phyloP scores from a whole-genome alignment of 2,888 invertebrate species.

The Agrenia bidenticulata region DNA sequence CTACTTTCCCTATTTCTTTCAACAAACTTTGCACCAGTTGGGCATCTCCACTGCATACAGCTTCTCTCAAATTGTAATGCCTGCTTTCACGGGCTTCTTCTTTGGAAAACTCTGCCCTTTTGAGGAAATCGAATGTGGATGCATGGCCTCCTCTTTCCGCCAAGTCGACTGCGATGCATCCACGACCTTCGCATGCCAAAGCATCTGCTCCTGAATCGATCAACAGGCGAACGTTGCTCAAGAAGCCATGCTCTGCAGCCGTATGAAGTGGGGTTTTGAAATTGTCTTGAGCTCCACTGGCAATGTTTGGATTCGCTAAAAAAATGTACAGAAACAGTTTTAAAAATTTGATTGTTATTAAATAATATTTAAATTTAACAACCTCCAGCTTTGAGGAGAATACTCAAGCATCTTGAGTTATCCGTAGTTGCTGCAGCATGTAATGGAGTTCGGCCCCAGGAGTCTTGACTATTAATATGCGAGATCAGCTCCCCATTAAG shows the following conservation, averaged over 20 bases:
- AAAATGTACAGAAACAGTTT: not conserved
- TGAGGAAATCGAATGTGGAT: conserved; percentile 45
- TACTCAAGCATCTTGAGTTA: conserved; percentile 71
- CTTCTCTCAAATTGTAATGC: conserved; percentile 74
- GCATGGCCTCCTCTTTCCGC: conserved; percentile 69
- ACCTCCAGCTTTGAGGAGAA: conserved; percentile 69
- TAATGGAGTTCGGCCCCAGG: conserved; percentile 72
- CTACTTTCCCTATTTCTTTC: conserved; percentile 65
- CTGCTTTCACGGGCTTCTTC: conserved; percentile 73
- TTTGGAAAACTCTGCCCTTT: conserved; percentile 63
- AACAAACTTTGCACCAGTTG: conserved; percentile 67
- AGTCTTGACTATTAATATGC: conserved; percentile 70
- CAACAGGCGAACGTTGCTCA: conserved; percentile 67
- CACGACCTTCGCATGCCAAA: conserved; percentile 65
- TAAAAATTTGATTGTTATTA: conserved; percentile 5
- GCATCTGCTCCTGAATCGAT: conserved; percentile 69
- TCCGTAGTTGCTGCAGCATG: conserved; percentile 82
- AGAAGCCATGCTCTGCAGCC: conserved; percentile 76
- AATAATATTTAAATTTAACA: conserved; percentile 25
- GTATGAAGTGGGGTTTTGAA: conserved; percentile 75
- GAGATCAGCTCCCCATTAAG: conserved; percentile 67
- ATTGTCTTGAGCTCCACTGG: conserved; percentile 61
- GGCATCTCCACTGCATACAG: conserved; percentile 73
- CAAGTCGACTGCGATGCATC: conserved; percentile 70
- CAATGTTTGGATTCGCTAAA: conserved; percentile 67